Evolutionary conservation across 2,888 invertebrate species (phyloP).

Genomic region (Antheraea assamensis): DNA sequence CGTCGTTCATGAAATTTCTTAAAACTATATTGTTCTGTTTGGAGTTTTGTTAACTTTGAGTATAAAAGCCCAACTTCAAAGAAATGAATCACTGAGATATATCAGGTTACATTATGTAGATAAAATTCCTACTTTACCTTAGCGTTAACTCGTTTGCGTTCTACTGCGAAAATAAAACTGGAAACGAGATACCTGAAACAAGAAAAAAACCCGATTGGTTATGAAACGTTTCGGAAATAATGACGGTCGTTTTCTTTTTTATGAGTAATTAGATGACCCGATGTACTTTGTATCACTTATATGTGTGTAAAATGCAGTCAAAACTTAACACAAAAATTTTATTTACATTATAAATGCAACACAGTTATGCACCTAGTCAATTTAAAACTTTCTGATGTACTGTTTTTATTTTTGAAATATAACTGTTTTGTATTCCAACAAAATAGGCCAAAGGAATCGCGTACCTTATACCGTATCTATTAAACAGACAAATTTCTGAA

Average conservation of each 20-base stretch:
- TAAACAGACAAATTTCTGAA: too few relatives aligned
- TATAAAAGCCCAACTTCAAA: slow-evolving; percentile 50
- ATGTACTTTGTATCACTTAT: too few relatives aligned
- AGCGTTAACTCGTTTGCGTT: slow-evolving; percentile 37
- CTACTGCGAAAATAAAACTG: slow-evolving; percentile 31
- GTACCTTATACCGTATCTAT: too few relatives aligned
- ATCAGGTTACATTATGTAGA: slow-evolving; percentile 51
- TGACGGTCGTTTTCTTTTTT: slow-evolving; percentile 52
- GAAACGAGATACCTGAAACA: slow-evolving; percentile 58
- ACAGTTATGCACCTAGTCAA: too few relatives aligned
- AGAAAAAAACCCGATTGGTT: slow-evolving; percentile 44
- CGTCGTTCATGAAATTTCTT: not conserved
- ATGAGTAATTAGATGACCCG: too few relatives aligned
- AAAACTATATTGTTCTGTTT: slow-evolving; percentile 42
- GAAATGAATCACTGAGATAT: slow-evolving; percentile 43
- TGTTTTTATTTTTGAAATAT: too few relatives aligned
- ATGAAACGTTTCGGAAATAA: slow-evolving; percentile 57
- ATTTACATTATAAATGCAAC: too few relatives aligned
- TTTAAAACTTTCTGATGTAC: too few relatives aligned
- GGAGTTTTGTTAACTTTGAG: slow-evolving; percentile 28
- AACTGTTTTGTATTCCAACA: too few relatives aligned
- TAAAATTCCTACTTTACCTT: slow-evolving; percentile 42
- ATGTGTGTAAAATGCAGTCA: too few relatives aligned
- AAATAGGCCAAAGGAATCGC: too few relatives aligned
- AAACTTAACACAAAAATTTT: too few relatives aligned